Evolutionary conservation across 2,113 vertebrate species (phyloP), one percentile per base, ranked within the genome.

Genomic region (Eulemur macaco): DNA sequence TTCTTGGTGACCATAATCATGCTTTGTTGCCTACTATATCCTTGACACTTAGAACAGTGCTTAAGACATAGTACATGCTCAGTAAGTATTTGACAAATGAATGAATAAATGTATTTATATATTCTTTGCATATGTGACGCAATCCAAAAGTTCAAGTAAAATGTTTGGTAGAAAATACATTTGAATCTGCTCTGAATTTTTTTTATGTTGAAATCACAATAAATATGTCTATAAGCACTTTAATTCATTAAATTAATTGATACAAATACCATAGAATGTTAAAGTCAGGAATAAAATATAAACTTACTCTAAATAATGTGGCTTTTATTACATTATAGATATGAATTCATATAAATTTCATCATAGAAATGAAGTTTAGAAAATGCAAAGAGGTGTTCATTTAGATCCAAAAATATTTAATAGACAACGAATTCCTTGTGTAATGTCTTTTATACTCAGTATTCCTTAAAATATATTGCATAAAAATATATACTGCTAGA

Each of bases 111-210:
- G 5, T n/a, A 29, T 37, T 52, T 76, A 69, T 71, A 15, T 58
- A 21, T 81, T 76, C 52, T 93, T 52, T 71, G 14, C 11, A 74
- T 45, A 17, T 37, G 18, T 73, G 60, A 77, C 14, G 1, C 18
- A 68, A 91, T 56, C 5, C 21, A 78, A 74, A 88, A 68, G 18
- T 85, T 76, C 63, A 94, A 86, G 31, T 11, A n/a, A 10, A 50
- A 29, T 10, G 34, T 45, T 69, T 58, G 3, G 23, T 37, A 95
- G 18, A 86, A 83, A 74, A 69, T 34, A 74, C 17, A 89, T 74
- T 69, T 92, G 71, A 93, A 86, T 81, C 39, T 76, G 21, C 60
- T 94, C 39, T 94, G 54, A 95, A 74, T 95, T 94, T 71, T 71
- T 66, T 89, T 71, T 39, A 39, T 56, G 91, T 8, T 78, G 77